Evolutionary conservation across 2,888 invertebrate genomes (phyloP).

Genomic region (Cosmopolites sordidus): DNA sequence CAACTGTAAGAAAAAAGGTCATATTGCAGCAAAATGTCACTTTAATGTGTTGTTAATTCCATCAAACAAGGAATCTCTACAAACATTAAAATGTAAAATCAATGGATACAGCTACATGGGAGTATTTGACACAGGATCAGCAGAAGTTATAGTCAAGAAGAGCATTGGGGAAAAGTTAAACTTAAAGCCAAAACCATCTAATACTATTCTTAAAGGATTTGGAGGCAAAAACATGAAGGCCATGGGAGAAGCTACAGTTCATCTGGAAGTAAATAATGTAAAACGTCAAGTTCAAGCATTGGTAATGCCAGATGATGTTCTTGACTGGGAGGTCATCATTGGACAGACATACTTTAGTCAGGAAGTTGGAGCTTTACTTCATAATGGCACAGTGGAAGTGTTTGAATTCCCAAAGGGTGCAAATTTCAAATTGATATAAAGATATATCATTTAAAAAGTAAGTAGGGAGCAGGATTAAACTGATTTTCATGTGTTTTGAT

Average conservation of each 20-base stretch:
- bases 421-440: too few species aligned
- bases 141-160: constrained; percentile 1
- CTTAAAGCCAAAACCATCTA: background rate
- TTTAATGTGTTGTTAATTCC: background rate
- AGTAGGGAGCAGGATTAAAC: too few species aligned
- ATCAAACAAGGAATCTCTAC: background rate
- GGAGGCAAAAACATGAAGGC: constrained; percentile 10
- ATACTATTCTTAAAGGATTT: constrained; percentile 11
- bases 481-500: too few species aligned
- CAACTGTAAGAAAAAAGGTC: constrained; percentile 30
- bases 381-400: too few species aligned
- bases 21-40: constrained; percentile 31
- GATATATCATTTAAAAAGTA: too few species aligned
- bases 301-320: constrained; percentile 8
- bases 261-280: constrained; percentile 5
- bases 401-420: too few species aligned
- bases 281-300: constrained; percentile 10
- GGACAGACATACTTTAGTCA: constrained; percentile 8
- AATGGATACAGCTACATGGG: constrained; percentile 9
- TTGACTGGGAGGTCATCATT: constrained; percentile 12
- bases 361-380: too few species aligned
- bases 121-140: constrained; percentile 14
- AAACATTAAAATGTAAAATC: constrained; percentile 7
- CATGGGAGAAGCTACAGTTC: constrained; percentile 11
- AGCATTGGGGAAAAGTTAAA: constrained; percentile 6